phyloP scores from a whole-genome alignment of 2,797 vertebrate genomes.

The Alcedo atthis region DNA sequence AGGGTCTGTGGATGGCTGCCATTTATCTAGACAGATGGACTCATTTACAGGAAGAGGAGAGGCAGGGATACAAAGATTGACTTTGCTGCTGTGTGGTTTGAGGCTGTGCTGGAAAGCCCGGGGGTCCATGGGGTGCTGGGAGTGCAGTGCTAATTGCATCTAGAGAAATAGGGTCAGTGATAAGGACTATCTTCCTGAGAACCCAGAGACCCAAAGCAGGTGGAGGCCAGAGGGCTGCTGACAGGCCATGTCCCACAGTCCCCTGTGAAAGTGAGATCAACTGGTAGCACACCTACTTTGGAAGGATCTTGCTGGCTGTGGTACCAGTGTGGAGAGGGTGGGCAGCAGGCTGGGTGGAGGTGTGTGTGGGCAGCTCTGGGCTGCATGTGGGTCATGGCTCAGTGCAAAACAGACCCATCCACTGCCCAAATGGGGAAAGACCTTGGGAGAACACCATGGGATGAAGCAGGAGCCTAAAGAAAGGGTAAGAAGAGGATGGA shows the following conservation, averaged over 20 bases:
- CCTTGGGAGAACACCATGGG: neutral
- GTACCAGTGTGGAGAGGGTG: fast-evolving
- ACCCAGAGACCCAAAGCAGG: neutral
- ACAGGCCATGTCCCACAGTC: neutral
- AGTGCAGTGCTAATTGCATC: neutral
- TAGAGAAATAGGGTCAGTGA: neutral
- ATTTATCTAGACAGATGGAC: neutral
- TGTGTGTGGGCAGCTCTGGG: fast-evolving
- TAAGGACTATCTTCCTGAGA: neutral
- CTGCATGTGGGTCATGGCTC: neutral
- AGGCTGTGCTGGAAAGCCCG: neutral
- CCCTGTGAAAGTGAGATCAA: neutral
- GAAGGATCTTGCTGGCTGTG: neutral
- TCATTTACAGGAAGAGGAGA: neutral
- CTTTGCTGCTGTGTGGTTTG: neutral
- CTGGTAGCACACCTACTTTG: neutral
- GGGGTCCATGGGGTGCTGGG: neutral
- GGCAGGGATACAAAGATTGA: neutral
- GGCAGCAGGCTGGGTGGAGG: neutral
- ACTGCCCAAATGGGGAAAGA: neutral
- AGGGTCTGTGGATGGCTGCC: neutral
- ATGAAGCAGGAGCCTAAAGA: neutral
- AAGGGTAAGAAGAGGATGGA: neutral
- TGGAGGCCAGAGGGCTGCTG: neutral
- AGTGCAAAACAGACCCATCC: neutral